Base-by-base conservation (phyloP, 2,888 invertebrate genomes). In the Ischnus inquisitorius region DNA sequence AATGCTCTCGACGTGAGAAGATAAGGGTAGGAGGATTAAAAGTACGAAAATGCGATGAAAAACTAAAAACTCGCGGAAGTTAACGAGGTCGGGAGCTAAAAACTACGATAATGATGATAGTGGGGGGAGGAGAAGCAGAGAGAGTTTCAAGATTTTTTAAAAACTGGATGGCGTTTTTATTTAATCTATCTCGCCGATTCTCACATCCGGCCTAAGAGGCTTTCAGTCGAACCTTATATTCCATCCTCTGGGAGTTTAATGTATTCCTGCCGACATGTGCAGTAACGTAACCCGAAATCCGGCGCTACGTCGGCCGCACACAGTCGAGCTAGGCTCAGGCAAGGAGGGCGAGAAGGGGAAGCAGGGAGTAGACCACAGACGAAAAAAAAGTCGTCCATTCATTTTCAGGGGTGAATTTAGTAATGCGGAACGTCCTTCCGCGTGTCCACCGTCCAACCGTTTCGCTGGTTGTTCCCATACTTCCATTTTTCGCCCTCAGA, bases 351-450 rank as follows among this genome's bases (percentile, higher is more conserved):
- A 22, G 22, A 19, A 25, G 62, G 41, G 12, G 67, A 57, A 60
- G 22, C 65, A 34, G 34, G 28, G 25, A 34, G 34, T 19, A 25
- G 62, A 12, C 43, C 34, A 14, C 28, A 43, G 67, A 19, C 19
- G 43, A 48, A 39, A 80, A 72, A 82, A 78, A 51, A 48, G 72
- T 41, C 41, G 72, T 82, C 43, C 67, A 74, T 78, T 77, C 60
- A 78, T 74, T 82, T 78, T 62, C 43, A 78, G 68, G 43, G 28
- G 82, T 25, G 46, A 82, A 82, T 78, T 78, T 68, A 78, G 77
- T 78, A 78, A 82, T 78, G 65, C 65, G 65, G 65, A 72, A 65
- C 79, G 82, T 75, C 80, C 80, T 62, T 74, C 74, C 62, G 16
- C 62, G 80, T 80, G 80, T 80, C 41, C 67, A 39, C 60, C 34